Conservation (phyloP, 2,113 vertebrate species). For the Nicator chloris region DNA sequence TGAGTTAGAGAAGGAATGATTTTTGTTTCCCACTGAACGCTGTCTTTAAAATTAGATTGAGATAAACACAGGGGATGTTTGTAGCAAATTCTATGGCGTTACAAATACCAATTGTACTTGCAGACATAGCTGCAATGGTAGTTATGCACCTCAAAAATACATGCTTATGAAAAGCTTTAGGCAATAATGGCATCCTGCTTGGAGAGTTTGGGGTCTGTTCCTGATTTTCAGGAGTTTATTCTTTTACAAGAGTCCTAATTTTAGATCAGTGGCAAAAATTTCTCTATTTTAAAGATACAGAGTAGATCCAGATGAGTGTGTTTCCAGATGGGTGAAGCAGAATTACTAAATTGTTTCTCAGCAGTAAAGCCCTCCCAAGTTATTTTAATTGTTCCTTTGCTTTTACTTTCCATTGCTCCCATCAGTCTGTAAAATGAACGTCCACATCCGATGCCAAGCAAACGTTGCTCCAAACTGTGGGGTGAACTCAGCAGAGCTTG, state of each 20-base stretch:
- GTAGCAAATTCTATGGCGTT: not conserved
- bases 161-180: not conserved
- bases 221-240: not conserved
- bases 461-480: constrained; percentile 95
- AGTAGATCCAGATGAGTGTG: not conserved
- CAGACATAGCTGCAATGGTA: not conserved
- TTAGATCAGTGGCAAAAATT: not conserved
- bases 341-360: not conserved
- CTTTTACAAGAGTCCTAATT: not conserved
- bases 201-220: not conserved
- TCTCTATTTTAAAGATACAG: not conserved
- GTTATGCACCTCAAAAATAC: not conserved
- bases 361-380: not conserved
- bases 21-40: not conserved
- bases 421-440: constrained; percentile 96
- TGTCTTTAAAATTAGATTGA: not conserved
- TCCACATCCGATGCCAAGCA: constrained; percentile 92
- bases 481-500: constrained; percentile 90
- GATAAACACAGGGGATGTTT: not conserved
- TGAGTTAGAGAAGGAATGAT: not conserved
- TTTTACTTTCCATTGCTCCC: not conserved
- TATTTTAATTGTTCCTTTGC: not conserved
- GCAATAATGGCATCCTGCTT: not conserved
- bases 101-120: not conserved
- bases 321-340: not conserved